phyloP scores from a whole-genome alignment of 2,113 vertebrate genomes.

The Hassar affinis region DNA sequence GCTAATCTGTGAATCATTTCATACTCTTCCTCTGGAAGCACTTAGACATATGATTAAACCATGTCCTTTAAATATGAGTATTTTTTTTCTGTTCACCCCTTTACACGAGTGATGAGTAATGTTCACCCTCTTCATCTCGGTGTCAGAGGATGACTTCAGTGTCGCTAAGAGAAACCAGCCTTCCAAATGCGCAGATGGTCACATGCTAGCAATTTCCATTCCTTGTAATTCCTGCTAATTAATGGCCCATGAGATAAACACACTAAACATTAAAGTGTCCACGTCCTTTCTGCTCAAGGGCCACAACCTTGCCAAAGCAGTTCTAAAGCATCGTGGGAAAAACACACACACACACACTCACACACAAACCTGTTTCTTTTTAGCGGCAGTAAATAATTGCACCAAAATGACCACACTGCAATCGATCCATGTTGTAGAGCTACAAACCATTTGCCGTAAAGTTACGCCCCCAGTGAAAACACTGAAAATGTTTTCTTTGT shows the following conservation, averaged over 20 bases:
- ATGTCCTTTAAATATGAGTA: background rate
- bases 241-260: conserved; percentile 23
- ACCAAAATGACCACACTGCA: background rate
- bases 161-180: conserved; percentile 6
- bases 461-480: background rate
- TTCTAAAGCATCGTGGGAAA: background rate
- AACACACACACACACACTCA: too few relatives aligned
- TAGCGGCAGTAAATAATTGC: background rate
- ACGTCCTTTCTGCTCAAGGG: background rate
- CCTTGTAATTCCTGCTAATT: conserved; percentile 35
- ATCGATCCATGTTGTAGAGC: background rate
- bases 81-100: background rate
- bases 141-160: conserved; percentile 28
- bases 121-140: background rate
- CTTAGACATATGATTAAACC: conserved; percentile 28
- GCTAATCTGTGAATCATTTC: conserved; percentile 43
- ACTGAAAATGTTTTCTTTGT: too few relatives aligned
- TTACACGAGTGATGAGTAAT: background rate
- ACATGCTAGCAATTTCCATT: conserved; percentile 26
- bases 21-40: conserved; percentile 34
- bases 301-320: background rate
- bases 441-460: background rate
- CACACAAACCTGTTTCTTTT: background rate
- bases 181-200: background rate
- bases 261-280: conserved; percentile 4